A percentile compares a stretch with the other conserved stretches of the same genome.
Conservation (phyloP, 1,140 invertebrate species). For the Drosophila arawakana region DNA sequence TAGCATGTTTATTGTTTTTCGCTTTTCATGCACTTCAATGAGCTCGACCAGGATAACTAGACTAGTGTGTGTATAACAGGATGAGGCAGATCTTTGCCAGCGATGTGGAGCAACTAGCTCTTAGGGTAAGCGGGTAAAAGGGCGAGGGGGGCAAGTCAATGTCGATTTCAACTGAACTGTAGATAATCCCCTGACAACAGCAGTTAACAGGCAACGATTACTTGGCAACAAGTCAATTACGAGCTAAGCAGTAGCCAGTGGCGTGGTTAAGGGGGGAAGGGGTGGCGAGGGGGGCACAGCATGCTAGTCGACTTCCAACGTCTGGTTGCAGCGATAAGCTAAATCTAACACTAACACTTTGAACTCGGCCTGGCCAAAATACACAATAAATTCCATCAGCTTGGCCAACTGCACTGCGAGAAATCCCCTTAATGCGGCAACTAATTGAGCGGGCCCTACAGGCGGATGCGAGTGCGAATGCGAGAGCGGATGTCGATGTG, state of each 20-base stretch:
- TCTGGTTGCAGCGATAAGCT: constrained; percentile 70
- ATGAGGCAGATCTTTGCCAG: neutral
- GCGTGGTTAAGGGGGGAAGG: neutral
- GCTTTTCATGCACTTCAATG: constrained; percentile 72
- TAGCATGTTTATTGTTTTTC: constrained; percentile 80
- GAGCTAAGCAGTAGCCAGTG: constrained; percentile 28
- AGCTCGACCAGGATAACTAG: constrained; percentile 20
- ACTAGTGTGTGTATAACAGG: neutral
- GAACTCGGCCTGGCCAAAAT: constrained; percentile 45
- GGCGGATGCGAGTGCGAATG: constrained; percentile 17
- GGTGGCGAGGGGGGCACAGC: neutral
- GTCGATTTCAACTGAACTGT: constrained; percentile 77
- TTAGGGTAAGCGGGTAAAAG: too few species aligned
- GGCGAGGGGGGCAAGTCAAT: neutral
- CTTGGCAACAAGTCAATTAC: constrained; percentile 82
- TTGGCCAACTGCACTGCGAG: constrained; percentile 30
- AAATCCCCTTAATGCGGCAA: constrained; percentile 75
- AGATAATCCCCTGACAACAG: constrained; percentile 82
- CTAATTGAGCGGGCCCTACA: constrained; percentile 64
- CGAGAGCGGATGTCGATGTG: constrained; percentile 19
- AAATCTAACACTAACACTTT: constrained; percentile 30
- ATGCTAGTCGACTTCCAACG: constrained; percentile 26
- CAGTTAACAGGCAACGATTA: constrained; percentile 82
- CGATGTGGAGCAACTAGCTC: neutral
- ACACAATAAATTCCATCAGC: constrained; percentile 70